Evolutionary conservation across 2,113 vertebrate species (phyloP).

Genomic region (Festucalex cinctus): DNA sequence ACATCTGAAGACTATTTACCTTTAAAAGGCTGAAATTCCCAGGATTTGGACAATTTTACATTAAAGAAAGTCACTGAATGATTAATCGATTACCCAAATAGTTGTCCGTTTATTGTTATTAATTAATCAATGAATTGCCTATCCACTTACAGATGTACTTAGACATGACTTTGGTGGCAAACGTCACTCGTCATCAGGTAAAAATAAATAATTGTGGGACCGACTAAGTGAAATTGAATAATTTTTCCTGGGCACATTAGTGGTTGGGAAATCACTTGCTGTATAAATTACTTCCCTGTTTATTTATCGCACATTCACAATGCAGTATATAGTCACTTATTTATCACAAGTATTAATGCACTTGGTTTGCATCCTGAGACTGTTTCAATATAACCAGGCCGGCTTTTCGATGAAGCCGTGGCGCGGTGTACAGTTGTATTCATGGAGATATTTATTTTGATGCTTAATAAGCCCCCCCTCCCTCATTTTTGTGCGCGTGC

Average conservation of each 20-base stretch:
- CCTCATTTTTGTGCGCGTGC: slow-evolving; percentile 18
- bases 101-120: too few species aligned
- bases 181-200: too few species aligned
- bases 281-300: slow-evolving; percentile 20
- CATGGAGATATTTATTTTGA: slow-evolving; percentile 57
- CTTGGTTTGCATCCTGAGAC: slow-evolving; percentile 34
- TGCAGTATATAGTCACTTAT: slow-evolving; percentile 21
- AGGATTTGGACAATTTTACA: too few species aligned
- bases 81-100: too few species aligned
- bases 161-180: too few species aligned
- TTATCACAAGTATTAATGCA: slow-evolving; percentile 40
- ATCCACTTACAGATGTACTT: too few species aligned
- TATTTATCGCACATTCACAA: slow-evolving; percentile 10
- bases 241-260: neutral
- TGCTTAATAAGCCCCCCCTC: slow-evolving; percentile 22
- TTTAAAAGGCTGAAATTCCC: too few species aligned
- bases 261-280: slow-evolving; percentile 5
- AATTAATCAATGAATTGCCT: too few species aligned
- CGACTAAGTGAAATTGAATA: neutral
- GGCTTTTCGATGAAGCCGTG: neutral
- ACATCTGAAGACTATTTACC: too few species aligned
- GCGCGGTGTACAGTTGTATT: slow-evolving; percentile 47
- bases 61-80: too few species aligned
- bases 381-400: slow-evolving; percentile 14
- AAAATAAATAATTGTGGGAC: neutral